phyloP scores from a whole-genome alignment of 2,797 vertebrate genomes.

The Galaxias olidus region DNA sequence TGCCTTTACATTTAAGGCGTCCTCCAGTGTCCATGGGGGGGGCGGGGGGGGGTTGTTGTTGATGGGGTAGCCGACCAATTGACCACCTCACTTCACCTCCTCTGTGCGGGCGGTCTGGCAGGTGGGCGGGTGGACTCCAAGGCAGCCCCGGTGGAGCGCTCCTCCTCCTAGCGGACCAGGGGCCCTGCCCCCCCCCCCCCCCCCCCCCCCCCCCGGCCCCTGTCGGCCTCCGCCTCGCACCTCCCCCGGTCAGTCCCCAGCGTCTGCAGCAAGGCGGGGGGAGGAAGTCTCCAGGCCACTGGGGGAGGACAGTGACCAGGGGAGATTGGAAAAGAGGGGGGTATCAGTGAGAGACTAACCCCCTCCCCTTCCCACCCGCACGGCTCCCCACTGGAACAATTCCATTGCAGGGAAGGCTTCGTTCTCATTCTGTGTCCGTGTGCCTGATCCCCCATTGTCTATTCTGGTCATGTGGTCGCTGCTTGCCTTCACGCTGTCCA shows the following conservation, averaged over 20 bases:
- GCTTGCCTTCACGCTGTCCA: conserved; percentile 56
- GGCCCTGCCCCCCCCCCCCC: conserved; percentile 11
- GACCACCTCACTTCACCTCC: background rate
- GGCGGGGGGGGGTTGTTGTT: too few relatives aligned
- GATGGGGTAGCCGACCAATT: conserved; percentile 20
- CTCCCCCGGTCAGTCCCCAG: too few relatives aligned
- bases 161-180: conserved; percentile 54
- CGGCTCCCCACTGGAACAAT: conserved; percentile 59
- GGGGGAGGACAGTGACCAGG: too few relatives aligned
- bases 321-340: too few relatives aligned
- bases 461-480: conserved; percentile 64
- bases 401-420: conserved; percentile 67
- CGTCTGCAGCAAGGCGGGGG: conserved; percentile 35
- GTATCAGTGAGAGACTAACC: too few relatives aligned
- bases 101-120: too few relatives aligned
- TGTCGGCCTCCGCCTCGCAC: too few relatives aligned
- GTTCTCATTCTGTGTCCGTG: conserved; percentile 69
- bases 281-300: too few relatives aligned
- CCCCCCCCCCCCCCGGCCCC: too few relatives aligned
- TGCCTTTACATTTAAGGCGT: too few relatives aligned
- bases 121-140: background rate
- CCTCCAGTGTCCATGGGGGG: too few relatives aligned
- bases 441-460: conserved; percentile 62
- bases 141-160: conserved; percentile 35
- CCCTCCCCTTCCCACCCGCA: conserved; percentile 19